Evolutionary conservation across 2,797 vertebrate species (phyloP).

Genomic region (Setipinna tenuifilis): DNA sequence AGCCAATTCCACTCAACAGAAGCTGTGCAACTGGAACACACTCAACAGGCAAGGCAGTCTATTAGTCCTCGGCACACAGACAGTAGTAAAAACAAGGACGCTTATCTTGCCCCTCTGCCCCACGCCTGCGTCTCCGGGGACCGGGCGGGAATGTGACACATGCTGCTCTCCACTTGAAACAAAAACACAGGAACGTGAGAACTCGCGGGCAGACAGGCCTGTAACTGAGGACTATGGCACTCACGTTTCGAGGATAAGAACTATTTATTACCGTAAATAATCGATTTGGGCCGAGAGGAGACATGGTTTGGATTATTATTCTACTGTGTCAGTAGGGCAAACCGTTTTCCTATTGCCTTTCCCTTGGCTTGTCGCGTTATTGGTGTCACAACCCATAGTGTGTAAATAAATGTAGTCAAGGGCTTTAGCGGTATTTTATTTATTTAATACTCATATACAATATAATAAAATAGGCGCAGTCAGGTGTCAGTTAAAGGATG

Average conservation of each 20-base stretch:
- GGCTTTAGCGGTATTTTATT: too few relatives aligned
- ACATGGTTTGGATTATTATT: neutral
- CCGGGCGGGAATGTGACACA: conserved; percentile 43
- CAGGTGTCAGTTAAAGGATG: too few relatives aligned
- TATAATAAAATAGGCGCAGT: too few relatives aligned
- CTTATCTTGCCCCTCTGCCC: conserved; percentile 32
- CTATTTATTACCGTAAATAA: conserved; percentile 15
- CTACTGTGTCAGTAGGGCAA: neutral
- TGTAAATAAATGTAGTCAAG: too few relatives aligned
- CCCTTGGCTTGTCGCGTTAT: too few relatives aligned
- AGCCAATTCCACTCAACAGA: conserved; percentile 76
- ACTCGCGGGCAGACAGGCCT: conserved; percentile 26
- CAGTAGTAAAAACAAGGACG: conserved; percentile 34
- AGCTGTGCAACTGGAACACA: conserved; percentile 77
- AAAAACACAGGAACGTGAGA: conserved; percentile 45
- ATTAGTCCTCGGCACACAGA: conserved; percentile 39
- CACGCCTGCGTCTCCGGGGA: conserved; percentile 27
- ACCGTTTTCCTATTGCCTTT: too few relatives aligned
- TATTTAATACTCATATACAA: too few relatives aligned
- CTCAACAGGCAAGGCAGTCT: conserved; percentile 78
- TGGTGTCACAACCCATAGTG: too few relatives aligned
- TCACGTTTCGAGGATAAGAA: neutral
- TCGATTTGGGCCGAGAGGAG: neutral
- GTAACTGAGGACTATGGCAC: neutral
- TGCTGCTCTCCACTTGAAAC: conserved; percentile 26